Conservation (phyloP, 2,113 vertebrate species). For the Callopanchax toddi region DNA sequence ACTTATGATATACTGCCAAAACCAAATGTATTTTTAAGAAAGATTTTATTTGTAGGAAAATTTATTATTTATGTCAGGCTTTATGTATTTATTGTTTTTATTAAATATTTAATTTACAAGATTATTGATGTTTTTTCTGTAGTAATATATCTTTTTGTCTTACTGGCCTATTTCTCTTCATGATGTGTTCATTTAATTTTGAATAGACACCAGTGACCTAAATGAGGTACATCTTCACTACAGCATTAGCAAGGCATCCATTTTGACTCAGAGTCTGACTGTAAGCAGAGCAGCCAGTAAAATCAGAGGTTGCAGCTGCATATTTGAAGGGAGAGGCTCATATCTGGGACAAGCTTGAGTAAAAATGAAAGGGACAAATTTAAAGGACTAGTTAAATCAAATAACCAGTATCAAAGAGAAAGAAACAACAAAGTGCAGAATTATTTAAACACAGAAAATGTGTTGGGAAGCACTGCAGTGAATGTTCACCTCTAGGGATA, state of each 20-base stretch:
- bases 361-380: neutral
- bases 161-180: neutral
- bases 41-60: too few species aligned
- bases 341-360: neutral
- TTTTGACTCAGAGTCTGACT: neutral
- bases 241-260: neutral
- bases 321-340: constrained; percentile 6
- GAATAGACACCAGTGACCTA: neutral
- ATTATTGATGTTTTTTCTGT: too few species aligned
- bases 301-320: neutral
- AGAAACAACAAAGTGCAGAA: neutral
- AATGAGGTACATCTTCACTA: neutral
- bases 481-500: constrained; percentile 26
- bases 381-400: constrained; percentile 1
- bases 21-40: too few species aligned
- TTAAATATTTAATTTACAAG: too few species aligned
- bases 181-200: neutral
- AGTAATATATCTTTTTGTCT: too few species aligned
- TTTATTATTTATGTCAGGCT: too few species aligned
- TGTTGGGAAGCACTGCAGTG: constrained; percentile 5
- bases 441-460: neutral
- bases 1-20: too few species aligned
- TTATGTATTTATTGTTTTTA: too few species aligned
- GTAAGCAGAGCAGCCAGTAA: neutral
- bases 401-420: neutral